These are phyloP conservation scores for Catharus bicknelli DNA, from an alignment of 2,113 vertebrate genomes.

Conservation along the genomic window DNA sequence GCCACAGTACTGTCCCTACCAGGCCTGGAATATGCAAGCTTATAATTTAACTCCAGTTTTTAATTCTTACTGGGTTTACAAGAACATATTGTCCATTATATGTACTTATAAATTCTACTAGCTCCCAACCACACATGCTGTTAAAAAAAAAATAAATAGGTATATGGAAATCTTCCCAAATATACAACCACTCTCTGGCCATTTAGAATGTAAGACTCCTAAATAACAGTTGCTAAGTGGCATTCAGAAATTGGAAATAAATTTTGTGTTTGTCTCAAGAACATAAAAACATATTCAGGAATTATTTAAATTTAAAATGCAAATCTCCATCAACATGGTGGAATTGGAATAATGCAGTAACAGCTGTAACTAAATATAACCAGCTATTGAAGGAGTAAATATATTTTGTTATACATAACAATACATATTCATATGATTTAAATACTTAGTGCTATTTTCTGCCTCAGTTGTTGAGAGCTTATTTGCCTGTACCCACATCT, in stretches of 20 bases:
- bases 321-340: background rate
- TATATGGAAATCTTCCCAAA: background rate
- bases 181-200: background rate
- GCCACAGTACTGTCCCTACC: background rate
- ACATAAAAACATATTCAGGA: background rate
- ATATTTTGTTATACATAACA: slow-evolving; percentile 2
- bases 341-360: background rate
- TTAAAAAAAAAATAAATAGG: background rate
- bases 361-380: slow-evolving; percentile 17
- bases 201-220: background rate
- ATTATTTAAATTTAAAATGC: slow-evolving; percentile 26
- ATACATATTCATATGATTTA: slow-evolving; percentile 11
- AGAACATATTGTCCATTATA: background rate
- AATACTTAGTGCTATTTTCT: slow-evolving; percentile 11
- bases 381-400: background rate
- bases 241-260: slow-evolving; percentile 15
- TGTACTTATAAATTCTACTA: background rate
- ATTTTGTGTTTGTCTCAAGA: background rate
- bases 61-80: background rate
- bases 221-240: background rate
- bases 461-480: background rate
- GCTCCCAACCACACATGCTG: background rate
- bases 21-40: background rate
- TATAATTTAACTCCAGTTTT: background rate
- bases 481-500: background rate